phyloP scores from a whole-genome alignment of 2,797 vertebrate species.

The Somateria mollissima region DNA sequence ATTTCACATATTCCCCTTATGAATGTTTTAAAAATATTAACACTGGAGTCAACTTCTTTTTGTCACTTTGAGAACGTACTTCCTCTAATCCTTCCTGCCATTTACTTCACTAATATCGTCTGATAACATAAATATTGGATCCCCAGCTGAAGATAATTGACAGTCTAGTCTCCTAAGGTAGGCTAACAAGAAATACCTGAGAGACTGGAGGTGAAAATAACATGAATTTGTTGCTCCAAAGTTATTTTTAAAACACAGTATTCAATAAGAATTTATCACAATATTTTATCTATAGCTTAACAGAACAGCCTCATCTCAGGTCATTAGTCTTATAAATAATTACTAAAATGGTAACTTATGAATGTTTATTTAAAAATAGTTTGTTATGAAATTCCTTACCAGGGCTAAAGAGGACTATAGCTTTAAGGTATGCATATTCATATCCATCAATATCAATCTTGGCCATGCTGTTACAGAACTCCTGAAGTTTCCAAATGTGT shows the following conservation, averaged over 20 bases:
- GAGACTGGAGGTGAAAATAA: neutral
- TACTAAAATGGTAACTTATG: neutral
- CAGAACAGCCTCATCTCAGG: neutral
- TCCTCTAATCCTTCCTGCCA: neutral
- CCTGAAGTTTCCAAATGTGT: constrained; percentile 99
- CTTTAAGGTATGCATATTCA: constrained; percentile 98
- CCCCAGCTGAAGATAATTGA: neutral
- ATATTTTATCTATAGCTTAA: neutral
- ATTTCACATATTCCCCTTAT: neutral
- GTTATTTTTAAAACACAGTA: constrained; percentile 9
- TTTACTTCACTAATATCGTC: neutral
- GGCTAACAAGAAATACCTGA: neutral
- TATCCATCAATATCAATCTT: constrained; percentile 95
- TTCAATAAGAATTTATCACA: too few relatives aligned
- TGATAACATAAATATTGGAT: neutral
- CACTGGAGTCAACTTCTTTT: neutral
- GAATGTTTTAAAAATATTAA: neutral
- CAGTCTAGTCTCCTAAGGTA: neutral
- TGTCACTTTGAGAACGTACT: neutral
- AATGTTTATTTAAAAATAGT: constrained; percentile 8
- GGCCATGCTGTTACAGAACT: constrained; percentile 99
- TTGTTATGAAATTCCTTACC: constrained; percentile 82
- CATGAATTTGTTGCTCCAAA: neutral
- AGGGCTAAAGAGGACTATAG: constrained; percentile 97
- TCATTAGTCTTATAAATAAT: neutral